Evolutionary conservation across 2,888 invertebrate species (phyloP).

Genomic region (Gastrophysa polygoni): DNA sequence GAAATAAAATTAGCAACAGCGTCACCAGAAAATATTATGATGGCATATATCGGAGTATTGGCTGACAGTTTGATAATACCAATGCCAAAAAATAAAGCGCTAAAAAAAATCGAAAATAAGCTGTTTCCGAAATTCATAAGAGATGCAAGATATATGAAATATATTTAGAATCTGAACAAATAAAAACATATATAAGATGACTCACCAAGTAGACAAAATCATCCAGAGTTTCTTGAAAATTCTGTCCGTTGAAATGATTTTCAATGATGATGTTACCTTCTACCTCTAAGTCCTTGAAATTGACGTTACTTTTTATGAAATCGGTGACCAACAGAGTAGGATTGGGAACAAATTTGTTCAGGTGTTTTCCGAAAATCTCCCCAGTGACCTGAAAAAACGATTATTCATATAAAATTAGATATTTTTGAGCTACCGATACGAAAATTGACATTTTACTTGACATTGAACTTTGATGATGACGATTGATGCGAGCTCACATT

Average conservation of each 20-base stretch:
- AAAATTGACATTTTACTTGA: too few relatives aligned
- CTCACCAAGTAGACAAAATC: slow-evolving; percentile 60
- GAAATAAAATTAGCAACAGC: too few relatives aligned
- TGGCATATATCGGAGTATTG: too few relatives aligned
- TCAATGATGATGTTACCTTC: slow-evolving; percentile 60
- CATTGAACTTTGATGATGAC: too few relatives aligned
- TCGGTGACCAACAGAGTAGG: slow-evolving; percentile 59
- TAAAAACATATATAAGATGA: too few relatives aligned
- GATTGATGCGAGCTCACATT: slow-evolving; percentile 58
- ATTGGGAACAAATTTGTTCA: slow-evolving; percentile 58
- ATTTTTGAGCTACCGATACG: background rate
- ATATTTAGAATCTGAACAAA: too few relatives aligned
- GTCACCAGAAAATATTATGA: too few relatives aligned
- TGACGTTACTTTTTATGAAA: slow-evolving; percentile 55
- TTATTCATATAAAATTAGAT: background rate
- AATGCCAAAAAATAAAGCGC: too few relatives aligned
- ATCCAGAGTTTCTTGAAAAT: slow-evolving; percentile 54
- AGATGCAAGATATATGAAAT: too few relatives aligned
- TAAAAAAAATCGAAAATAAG: too few relatives aligned
- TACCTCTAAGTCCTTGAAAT: slow-evolving; percentile 61
- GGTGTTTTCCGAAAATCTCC: slow-evolving; percentile 56
- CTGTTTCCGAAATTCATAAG: too few relatives aligned
- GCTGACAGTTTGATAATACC: too few relatives aligned
- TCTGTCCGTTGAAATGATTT: slow-evolving; percentile 55
- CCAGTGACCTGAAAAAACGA: slow-evolving; percentile 59